Conservation (phyloP, 2,113 vertebrate genomes). For the Speoplatyrhinus poulsoni region DNA sequence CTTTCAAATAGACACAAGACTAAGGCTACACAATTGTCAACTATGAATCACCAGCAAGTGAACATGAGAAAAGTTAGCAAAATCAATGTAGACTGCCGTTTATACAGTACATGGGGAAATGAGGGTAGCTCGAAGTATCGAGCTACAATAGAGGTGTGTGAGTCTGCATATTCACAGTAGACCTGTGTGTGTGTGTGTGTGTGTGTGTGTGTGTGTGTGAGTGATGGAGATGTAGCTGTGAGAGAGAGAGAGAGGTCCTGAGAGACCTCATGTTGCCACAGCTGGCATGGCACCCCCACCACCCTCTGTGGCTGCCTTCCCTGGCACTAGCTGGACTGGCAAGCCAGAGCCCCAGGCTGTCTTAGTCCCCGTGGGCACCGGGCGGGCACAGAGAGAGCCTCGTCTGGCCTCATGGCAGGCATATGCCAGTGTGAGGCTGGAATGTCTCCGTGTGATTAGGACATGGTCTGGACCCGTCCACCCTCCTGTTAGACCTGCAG, state of each 20-base stretch:
- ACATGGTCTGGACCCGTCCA: conserved; percentile 53
- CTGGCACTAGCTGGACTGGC: conserved; percentile 58
- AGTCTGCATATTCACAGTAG: too few relatives aligned
- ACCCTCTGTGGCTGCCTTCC: conserved; percentile 33
- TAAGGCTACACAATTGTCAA: too few relatives aligned
- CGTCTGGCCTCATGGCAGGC: conserved; percentile 11
- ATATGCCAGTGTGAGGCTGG: conserved; percentile 48
- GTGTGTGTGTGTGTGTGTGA: background rate
- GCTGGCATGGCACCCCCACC: conserved; percentile 43
- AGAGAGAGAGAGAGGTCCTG: background rate
- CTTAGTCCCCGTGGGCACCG: conserved; percentile 25
- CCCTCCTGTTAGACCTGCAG: conserved; percentile 38
- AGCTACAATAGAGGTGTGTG: too few relatives aligned
- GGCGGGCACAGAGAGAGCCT: conserved; percentile 30
- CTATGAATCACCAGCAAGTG: too few relatives aligned
- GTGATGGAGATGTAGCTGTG: too few relatives aligned
- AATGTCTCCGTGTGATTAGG: conserved; percentile 55
- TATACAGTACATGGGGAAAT: too few relatives aligned
- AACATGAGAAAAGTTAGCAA: too few relatives aligned
- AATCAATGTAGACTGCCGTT: too few relatives aligned
- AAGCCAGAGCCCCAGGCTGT: conserved; percentile 27
- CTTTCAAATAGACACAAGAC: too few relatives aligned
- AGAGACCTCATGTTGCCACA: conserved; percentile 42
- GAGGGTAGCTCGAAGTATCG: too few relatives aligned
- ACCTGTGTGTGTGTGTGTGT: background rate